These are phyloP conservation scores for Melanogrammus aeglefinus DNA, from an alignment of 2,797 vertebrate species.

Conservation along the genomic window DNA sequence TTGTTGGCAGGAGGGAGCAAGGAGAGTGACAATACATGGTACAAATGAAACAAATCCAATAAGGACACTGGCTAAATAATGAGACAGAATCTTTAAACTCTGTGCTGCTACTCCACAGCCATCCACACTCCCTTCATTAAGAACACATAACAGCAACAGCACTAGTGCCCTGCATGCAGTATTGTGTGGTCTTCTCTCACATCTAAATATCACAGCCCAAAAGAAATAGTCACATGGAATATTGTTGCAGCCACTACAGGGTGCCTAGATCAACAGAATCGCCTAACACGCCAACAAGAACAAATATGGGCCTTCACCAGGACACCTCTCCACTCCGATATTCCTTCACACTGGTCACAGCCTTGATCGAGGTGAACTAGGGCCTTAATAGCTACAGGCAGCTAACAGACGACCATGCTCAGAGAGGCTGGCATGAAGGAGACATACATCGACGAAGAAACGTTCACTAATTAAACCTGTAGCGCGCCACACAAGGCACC, in stretches of 20 bases:
- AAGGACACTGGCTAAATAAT: too few species aligned
- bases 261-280: background rate
- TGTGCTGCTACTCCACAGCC: too few species aligned
- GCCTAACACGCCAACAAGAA: background rate
- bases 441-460: slow-evolving; percentile 20
- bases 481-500: background rate
- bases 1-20: background rate
- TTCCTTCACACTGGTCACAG: background rate
- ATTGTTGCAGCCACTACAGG: background rate
- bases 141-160: too few species aligned
- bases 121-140: too few species aligned
- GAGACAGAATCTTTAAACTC: too few species aligned
- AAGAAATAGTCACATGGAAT: too few species aligned
- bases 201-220: too few species aligned
- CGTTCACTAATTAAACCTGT: slow-evolving; percentile 20
- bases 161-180: too few species aligned
- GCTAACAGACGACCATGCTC: background rate
- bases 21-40: background rate
- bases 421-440: background rate
- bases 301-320: background rate
- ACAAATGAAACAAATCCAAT: background rate
- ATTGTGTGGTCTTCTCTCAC: too few species aligned
- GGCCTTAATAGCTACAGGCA: background rate
- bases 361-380: slow-evolving; percentile 6
- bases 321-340: background rate